Conservation (phyloP, 2,113 vertebrate genomes). For the Tamias sibiricus region DNA sequence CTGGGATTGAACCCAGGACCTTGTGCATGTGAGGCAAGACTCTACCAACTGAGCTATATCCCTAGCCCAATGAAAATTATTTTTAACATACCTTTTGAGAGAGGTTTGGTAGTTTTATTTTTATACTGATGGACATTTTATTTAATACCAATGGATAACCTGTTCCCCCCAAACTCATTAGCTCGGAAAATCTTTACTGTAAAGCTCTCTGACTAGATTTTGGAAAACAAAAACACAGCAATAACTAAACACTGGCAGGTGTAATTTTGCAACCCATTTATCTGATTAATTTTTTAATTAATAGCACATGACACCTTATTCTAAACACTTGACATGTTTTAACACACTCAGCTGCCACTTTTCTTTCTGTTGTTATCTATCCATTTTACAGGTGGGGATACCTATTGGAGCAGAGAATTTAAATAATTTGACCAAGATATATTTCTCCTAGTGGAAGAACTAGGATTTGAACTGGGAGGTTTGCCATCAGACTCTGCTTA, state of each 20-base stretch:
- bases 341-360: not conserved
- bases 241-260: not conserved
- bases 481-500: not conserved
- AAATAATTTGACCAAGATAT: not conserved
- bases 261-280: not conserved
- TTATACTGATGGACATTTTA: not conserved
- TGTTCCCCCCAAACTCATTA: not conserved
- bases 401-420: not conserved
- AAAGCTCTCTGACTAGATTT: not conserved
- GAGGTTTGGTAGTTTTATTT: slow-evolving; percentile 37
- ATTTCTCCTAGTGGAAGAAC: not conserved
- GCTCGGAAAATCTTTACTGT: not conserved
- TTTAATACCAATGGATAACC: not conserved
- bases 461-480: not conserved
- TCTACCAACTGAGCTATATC: too few relatives aligned
- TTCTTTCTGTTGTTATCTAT: not conserved
- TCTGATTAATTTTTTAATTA: not conserved
- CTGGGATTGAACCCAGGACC: too few relatives aligned
- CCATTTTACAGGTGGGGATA: not conserved
- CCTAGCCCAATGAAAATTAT: not conserved
- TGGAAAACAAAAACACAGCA: slow-evolving; percentile 24
- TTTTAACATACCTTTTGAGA: not conserved
- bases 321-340: not conserved
- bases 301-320: not conserved
- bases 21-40: too few relatives aligned